These are phyloP conservation scores for Zonitis immaculata DNA, from an alignment of 2,888 invertebrate genomes.

Conservation along the genomic window DNA sequence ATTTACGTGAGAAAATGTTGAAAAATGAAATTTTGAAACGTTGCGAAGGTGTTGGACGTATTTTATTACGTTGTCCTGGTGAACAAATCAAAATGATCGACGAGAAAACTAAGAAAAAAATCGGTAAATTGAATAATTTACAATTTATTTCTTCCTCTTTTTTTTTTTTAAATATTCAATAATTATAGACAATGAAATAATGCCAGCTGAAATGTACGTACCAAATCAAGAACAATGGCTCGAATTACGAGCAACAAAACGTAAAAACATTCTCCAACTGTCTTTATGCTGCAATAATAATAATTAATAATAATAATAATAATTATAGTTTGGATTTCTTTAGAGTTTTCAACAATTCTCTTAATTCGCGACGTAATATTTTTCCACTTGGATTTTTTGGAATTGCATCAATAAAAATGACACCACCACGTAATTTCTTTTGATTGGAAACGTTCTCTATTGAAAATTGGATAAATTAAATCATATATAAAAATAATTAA, in stretches of 20 bases:
- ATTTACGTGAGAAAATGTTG: constrained; percentile 55
- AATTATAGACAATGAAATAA: constrained; percentile 50
- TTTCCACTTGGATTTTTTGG: constrained; percentile 53
- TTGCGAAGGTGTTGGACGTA: constrained; percentile 80
- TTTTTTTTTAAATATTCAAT: background rate
- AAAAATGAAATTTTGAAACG: constrained; percentile 64
- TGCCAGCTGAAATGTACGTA: constrained; percentile 91
- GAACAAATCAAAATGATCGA: constrained; percentile 73
- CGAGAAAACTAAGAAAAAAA: constrained; percentile 29
- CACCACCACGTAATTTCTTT: constrained; percentile 66
- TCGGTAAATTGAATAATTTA: too few relatives aligned
- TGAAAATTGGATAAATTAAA: constrained; percentile 9
- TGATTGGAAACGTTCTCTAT: constrained; percentile 60
- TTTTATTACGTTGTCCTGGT: constrained; percentile 74
- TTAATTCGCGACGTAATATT: constrained; percentile 48
- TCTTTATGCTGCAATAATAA: constrained; percentile 32
- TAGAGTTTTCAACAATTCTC: constrained; percentile 21
- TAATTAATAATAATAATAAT: background rate
- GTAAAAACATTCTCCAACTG: constrained; percentile 27
- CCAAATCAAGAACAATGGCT: constrained; percentile 89
- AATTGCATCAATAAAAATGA: constrained; percentile 51
- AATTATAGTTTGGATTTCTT: background rate
- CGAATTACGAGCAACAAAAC: constrained; percentile 60
- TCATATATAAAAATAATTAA: background rate
- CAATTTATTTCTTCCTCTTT: too few relatives aligned